These are phyloP conservation scores for Archips xylosteana DNA, from an alignment of 2,888 invertebrate genomes.

Conservation along the genomic window DNA sequence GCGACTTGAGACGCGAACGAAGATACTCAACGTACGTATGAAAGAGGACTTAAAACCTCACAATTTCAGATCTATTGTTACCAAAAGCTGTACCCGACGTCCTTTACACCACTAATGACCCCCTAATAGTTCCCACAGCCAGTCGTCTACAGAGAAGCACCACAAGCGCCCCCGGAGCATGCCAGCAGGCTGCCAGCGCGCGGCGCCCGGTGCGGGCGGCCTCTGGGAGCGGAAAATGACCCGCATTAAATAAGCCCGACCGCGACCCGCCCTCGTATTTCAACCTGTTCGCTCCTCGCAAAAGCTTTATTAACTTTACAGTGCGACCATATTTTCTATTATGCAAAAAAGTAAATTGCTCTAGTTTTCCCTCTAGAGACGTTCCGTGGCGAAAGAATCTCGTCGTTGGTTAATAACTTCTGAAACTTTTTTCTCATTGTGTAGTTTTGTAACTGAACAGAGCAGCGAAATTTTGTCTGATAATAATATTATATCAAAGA, in stretches of 20 bases:
- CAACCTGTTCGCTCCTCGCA: conserved; percentile 40
- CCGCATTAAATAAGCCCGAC: conserved; percentile 43
- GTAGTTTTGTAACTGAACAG: background rate
- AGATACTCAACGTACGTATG: background rate
- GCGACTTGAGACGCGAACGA: background rate
- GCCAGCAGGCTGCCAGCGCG: background rate
- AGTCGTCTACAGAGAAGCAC: background rate
- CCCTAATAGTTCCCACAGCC: background rate
- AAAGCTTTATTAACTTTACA: conserved; percentile 37
- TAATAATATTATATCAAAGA: background rate
- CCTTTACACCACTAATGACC: background rate
- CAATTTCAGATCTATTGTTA: background rate
- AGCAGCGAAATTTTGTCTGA: background rate
- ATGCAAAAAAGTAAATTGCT: conserved; percentile 36
- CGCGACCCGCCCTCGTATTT: conserved; percentile 42
- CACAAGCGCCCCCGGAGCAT: background rate
- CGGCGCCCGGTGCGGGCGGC: background rate
- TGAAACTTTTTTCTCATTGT: conserved; percentile 22
- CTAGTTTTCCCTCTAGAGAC: conserved; percentile 25
- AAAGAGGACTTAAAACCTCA: background rate
- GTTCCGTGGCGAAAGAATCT: conserved; percentile 15
- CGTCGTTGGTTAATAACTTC: conserved; percentile 22
- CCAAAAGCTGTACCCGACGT: background rate
- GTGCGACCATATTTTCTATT: conserved; percentile 37
- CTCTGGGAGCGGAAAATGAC: conserved; percentile 32